phyloP scores from a whole-genome alignment of 1,140 invertebrate genomes.

The Drosophila mojavensis region DNA sequence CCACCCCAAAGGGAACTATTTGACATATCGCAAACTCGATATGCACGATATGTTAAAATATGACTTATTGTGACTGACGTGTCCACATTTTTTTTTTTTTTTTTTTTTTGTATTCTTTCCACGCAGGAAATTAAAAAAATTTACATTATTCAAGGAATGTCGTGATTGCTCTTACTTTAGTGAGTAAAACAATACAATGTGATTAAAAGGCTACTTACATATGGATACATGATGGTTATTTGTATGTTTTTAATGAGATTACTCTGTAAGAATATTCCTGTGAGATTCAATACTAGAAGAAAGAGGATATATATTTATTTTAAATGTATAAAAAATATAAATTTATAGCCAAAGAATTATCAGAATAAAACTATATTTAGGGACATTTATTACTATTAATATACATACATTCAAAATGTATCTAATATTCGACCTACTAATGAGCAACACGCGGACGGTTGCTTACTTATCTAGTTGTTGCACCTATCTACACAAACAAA shows the following conservation, averaged over 20 bases:
- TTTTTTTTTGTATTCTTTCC: too few relatives aligned
- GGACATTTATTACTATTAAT: too few relatives aligned
- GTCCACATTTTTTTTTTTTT: too few relatives aligned
- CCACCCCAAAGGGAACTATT: too few relatives aligned
- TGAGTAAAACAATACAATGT: not conserved
- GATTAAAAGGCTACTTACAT: slow-evolving; percentile 39
- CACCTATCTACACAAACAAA: slow-evolving; percentile 12
- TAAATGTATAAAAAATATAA: not conserved
- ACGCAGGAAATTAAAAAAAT: too few relatives aligned
- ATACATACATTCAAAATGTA: too few relatives aligned
- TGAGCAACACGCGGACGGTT: not conserved
- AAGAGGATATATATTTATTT: not conserved
- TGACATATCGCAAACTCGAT: too few relatives aligned
- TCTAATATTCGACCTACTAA: not conserved
- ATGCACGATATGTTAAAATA: too few relatives aligned
- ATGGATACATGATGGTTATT: slow-evolving; percentile 45
- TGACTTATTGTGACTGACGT: too few relatives aligned
- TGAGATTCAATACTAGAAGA: slow-evolving; percentile 46
- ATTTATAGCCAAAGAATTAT: not conserved
- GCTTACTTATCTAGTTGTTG: slow-evolving; percentile 7
- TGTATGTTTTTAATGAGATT: slow-evolving; percentile 21
- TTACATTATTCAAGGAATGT: not conserved
- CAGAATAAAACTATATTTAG: not conserved
- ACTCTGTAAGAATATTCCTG: slow-evolving; percentile 32
- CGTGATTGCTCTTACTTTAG: not conserved